phyloP scores from a whole-genome alignment of 2,113 vertebrate genomes.

The Salvelinus fontinalis region DNA sequence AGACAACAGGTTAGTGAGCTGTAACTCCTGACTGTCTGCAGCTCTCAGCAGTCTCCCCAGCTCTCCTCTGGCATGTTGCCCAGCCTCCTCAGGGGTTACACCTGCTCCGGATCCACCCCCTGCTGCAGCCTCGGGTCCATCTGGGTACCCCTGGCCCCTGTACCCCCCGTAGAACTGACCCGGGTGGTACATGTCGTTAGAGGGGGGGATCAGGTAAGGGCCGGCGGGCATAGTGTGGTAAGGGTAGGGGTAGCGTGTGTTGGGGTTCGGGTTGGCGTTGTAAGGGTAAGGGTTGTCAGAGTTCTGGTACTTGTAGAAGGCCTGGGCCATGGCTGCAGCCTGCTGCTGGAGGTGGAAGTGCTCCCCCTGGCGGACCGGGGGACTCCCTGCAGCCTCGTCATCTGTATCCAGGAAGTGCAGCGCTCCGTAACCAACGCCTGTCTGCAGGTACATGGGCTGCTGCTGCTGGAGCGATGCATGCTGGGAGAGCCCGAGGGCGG shows the following conservation, averaged over 20 bases:
- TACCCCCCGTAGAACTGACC: conserved; percentile 73
- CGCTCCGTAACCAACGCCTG: conserved; percentile 72
- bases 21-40: conserved; percentile 92
- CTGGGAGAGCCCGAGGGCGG: conserved; percentile 78
- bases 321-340: conserved; percentile 66
- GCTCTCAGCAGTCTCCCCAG: conserved; percentile 82
- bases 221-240: conserved; percentile 57
- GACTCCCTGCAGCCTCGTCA: conserved; percentile 82
- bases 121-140: conserved; percentile 49
- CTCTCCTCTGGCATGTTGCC: conserved; percentile 87
- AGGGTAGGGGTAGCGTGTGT: conserved; percentile 72
- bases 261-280: conserved; percentile 46
- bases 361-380: conserved; percentile 85
- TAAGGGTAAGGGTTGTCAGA: conserved; percentile 93
- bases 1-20: conserved; percentile 97
- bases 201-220: conserved; percentile 65
- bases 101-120: conserved; percentile 7
- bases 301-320: conserved; percentile 95
- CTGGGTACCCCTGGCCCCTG: conserved; percentile 68
- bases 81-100: conserved; percentile 81
- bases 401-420: conserved; percentile 96
- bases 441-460: conserved; percentile 68
- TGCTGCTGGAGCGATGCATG: conserved; percentile 60
- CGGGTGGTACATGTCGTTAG: conserved; percentile 81
- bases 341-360: conserved; percentile 67